Conservation (phyloP, 2,797 vertebrate genomes). For the Phyllotis vaccarum region DNA sequence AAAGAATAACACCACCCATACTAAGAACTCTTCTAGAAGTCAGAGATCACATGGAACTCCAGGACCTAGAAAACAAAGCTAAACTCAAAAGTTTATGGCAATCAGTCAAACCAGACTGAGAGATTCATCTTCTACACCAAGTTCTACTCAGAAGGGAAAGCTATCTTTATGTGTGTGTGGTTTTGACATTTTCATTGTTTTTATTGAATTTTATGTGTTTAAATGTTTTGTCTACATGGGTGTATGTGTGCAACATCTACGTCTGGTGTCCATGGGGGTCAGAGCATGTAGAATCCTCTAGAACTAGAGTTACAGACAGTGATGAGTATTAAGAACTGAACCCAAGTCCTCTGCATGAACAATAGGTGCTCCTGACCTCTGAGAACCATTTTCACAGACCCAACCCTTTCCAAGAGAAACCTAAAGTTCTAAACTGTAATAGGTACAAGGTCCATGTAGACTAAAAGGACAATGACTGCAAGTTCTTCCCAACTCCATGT, state of each 20-base stretch:
- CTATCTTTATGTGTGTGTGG: neutral
- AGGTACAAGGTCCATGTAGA: neutral
- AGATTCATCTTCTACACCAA: neutral
- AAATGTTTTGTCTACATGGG: neutral
- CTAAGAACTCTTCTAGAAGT: neutral
- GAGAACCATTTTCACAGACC: neutral
- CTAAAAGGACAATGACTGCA: slow-evolving; percentile 39
- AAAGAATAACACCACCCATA: neutral
- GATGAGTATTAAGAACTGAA: neutral
- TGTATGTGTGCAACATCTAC: neutral
- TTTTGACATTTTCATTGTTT: neutral
- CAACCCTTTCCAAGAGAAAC: neutral
- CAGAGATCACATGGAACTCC: slow-evolving; percentile 7
- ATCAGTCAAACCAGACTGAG: neutral
- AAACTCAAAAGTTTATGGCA: neutral
- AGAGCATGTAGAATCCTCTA: neutral
- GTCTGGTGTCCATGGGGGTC: neutral
- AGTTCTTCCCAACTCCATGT: neutral
- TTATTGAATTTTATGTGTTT: neutral
- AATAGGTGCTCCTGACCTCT: neutral
- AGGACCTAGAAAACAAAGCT: neutral
- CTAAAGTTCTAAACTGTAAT: slow-evolving; percentile 39
- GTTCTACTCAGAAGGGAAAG: slow-evolving; percentile 9
- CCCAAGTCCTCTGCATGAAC: neutral
- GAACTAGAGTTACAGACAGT: neutral